These are phyloP conservation scores for Hydractinia echinata DNA, from an alignment of 30 jellyfish, hydroid and myxozoan species.

Conservation along the genomic window DNA sequence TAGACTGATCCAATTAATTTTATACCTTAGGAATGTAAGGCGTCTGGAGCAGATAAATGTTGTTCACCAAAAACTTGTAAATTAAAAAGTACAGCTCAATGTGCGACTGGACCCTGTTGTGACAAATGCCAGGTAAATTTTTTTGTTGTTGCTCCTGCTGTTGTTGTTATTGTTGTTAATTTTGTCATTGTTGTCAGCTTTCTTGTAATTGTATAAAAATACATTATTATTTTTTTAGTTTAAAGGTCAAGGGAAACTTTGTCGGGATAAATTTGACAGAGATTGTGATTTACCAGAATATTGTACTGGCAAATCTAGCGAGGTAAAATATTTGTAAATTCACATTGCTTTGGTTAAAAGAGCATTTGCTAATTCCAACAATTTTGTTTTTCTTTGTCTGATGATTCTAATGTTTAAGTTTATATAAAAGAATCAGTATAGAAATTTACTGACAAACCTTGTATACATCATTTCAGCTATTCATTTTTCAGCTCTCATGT, in stretches of 20 bases:
- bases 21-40: constrained; percentile 59
- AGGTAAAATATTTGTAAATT: constrained; percentile 29
- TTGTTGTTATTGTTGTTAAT: neutral
- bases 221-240: constrained; percentile 18
- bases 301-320: constrained; percentile 69
- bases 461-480: no score
- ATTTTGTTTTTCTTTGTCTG: no score
- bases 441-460: no score
- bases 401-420: no score
- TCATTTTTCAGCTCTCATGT: no score
- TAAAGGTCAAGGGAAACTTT: constrained; percentile 59
- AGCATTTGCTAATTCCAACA: no score
- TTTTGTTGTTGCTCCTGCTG: neutral
- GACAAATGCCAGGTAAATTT: constrained; percentile 56
- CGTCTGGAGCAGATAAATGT: constrained; percentile 38
- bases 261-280: constrained; percentile 51
- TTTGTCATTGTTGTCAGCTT: neutral
- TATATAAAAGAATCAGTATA: no score
- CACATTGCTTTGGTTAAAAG: neutral
- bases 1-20: no score
- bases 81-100: constrained; percentile 53
- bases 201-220: neutral
- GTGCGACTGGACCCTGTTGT: constrained; percentile 97
- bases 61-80: constrained; percentile 77
- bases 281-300: constrained; percentile 89